Evolutionary conservation across 2,888 invertebrate genomes (phyloP).

Genomic region (Perdita meconis): DNA sequence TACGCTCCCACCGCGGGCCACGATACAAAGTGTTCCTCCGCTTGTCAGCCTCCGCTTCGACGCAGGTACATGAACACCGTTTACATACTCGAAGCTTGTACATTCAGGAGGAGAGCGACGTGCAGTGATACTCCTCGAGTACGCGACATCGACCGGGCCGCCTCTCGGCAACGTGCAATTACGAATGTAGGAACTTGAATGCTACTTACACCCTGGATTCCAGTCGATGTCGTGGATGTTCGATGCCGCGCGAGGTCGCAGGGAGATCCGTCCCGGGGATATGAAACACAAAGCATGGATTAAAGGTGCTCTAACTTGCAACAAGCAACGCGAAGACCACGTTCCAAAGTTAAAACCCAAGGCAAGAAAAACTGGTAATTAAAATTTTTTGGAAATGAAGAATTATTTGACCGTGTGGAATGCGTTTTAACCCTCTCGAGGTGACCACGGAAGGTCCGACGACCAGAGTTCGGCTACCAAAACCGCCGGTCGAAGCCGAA

Average conservation of each 20-base stretch:
- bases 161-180: conserved; percentile 40
- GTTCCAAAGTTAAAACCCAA: no score
- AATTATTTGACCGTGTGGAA: no score
- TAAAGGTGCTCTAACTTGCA: conserved; percentile 14
- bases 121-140: conserved; percentile 28
- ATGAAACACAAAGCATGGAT: conserved; percentile 28
- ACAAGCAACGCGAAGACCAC: no score
- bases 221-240: conserved; percentile 17
- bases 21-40: conserved; percentile 31
- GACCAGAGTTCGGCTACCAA: conserved; percentile 8
- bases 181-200: conserved; percentile 36
- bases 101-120: conserved; percentile 27
- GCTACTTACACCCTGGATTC: conserved; percentile 75
- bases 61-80: conserved; percentile 1
- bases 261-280: background rate
- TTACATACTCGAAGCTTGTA: conserved; percentile 7
- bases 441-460: no score
- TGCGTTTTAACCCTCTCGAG: no score
- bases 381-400: no score
- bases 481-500: conserved; percentile 6
- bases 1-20: background rate
- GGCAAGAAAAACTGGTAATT: no score
- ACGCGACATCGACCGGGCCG: conserved; percentile 12
- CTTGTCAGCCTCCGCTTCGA: conserved; percentile 8
- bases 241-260: background rate